Evolutionary conservation across 2,113 vertebrate species (phyloP), one percentile per base, ranked within the genome.

Genomic region (Dicrurus megarhynchus): DNA sequence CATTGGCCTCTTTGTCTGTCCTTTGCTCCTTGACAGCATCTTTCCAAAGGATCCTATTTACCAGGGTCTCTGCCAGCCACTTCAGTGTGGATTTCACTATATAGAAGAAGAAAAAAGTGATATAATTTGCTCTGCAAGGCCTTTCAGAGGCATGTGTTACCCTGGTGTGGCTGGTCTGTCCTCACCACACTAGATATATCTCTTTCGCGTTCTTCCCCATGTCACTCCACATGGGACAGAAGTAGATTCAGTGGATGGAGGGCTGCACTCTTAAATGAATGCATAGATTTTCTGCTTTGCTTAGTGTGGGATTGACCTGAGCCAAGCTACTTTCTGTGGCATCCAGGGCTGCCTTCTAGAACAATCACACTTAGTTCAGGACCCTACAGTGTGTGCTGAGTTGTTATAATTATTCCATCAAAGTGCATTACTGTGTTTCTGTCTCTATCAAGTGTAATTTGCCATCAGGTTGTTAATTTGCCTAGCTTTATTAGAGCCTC

Each of bases 361-460:
- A 56, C n/a, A 84, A 75, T 93, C 49, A 57, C 42, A 41, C 52
- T 75, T 89, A 81, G 84, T 86, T 89, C 69, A 84, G 84, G 69
- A 75, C 24, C 22, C 73, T 89, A 27, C 64, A 46, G 53, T 32
- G 39, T 81, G n/a, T 79, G 64, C 21, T 56, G 41, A 78, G 73
- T 60, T 68, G 33, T 89, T 91, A n/a, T 61, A 92, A 92, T 92
- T 91, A 92, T 71, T 95, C 74, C 65, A 79, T 82, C 73, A 68
- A 87, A 78, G 76, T 63, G 6, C 60, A 52, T 89, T 92, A 82
- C 17, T 2, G 4, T 78, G 60, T 71, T 95, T 95, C 69, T 95
- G 33, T 63, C 68, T 75, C 28, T 78, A 82, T 78, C 44, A 82
- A 56, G 49, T 30, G 44, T 60, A 84, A 87, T 87, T 56, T 95